Percentiles rank a stretch among this genome's conserved stretches.
These are phyloP conservation scores for Drosophila pseudotalamancana DNA, from an alignment of 2,888 invertebrate genomes.

Conservation along the genomic window DNA sequence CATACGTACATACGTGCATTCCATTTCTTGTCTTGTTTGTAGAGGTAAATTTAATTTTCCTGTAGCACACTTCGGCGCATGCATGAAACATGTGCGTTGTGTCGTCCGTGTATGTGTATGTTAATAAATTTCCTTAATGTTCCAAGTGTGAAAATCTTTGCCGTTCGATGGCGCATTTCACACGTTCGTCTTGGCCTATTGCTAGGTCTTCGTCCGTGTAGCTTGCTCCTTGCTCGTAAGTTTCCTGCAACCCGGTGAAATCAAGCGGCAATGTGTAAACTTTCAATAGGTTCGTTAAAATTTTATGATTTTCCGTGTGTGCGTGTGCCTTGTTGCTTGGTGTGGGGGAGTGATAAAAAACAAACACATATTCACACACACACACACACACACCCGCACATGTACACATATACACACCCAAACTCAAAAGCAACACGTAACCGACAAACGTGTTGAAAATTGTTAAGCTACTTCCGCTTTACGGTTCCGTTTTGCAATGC, in stretches of 20 bases:
- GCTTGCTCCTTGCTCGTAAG: conserved; percentile 11
- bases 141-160: conserved; percentile 83
- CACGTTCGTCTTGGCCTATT: conserved; percentile 64
- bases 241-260: conserved; percentile 55
- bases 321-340: conserved; percentile 13
- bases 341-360: conserved; percentile 47
- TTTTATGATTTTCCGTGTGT: conserved; percentile 77
- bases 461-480: conserved; percentile 73
- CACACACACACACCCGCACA: conserved; percentile 9
- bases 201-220: conserved; percentile 20
- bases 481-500: conserved; percentile 21
- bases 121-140: conserved; percentile 76
- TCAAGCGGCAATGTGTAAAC: conserved; percentile 80
- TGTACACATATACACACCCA: conserved; percentile 1
- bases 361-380: conserved; percentile 22
- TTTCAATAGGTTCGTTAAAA: conserved; percentile 82
- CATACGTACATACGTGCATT: conserved; percentile 10
- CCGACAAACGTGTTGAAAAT: conserved; percentile 75
- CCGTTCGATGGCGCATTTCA: conserved; percentile 82
- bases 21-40: conserved; percentile 75
- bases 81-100: conserved; percentile 66
- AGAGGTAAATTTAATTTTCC: conserved; percentile 82
- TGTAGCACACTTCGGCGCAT: conserved; percentile 71
- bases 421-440: neutral
- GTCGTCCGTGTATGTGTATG: conserved; percentile 37